Conservation (phyloP, 2,888 invertebrate genomes). For the Craniophora ligustri region DNA sequence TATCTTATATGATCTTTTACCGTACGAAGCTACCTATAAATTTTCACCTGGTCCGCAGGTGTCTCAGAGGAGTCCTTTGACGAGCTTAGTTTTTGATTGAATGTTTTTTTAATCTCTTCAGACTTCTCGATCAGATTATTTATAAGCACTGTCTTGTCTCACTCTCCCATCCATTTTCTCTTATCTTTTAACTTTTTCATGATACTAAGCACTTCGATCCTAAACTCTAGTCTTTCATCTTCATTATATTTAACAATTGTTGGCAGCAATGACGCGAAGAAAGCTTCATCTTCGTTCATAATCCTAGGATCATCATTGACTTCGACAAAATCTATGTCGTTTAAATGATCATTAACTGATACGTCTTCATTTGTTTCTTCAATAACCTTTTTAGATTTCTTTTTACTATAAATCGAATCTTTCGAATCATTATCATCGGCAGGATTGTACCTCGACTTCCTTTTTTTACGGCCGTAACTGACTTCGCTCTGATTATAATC, state of each 20-base stretch:
- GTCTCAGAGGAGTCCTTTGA: too few species aligned
- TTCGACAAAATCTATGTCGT: constrained; percentile 66
- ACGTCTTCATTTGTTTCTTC: constrained; percentile 14
- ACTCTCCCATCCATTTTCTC: constrained; percentile 59
- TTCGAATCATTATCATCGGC: constrained; percentile 18
- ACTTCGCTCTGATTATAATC: constrained; percentile 3
- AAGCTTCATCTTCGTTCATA: constrained; percentile 86
- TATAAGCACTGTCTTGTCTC: background rate
- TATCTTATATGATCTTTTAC: too few species aligned
- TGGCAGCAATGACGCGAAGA: constrained; percentile 81
- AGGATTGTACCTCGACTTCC: constrained; percentile 44
- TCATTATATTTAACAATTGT: constrained; percentile 79
- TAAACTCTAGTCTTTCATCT: constrained; percentile 80
- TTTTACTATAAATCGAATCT: constrained; percentile 26
- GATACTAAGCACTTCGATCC: constrained; percentile 77
- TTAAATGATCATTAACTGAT: constrained; percentile 16
- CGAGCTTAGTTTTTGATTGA: too few species aligned
- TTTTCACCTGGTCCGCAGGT: too few species aligned
- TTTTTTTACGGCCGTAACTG: constrained; percentile 48
- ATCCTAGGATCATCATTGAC: constrained; percentile 75
- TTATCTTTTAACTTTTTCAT: constrained; percentile 80
- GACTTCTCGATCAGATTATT: background rate
- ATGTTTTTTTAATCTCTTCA: too few species aligned
- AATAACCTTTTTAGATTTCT: constrained; percentile 32
- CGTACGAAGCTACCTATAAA: too few species aligned